Base-by-base conservation (phyloP, 2,113 vertebrate genomes). In the Pseudonaja textilis region DNA sequence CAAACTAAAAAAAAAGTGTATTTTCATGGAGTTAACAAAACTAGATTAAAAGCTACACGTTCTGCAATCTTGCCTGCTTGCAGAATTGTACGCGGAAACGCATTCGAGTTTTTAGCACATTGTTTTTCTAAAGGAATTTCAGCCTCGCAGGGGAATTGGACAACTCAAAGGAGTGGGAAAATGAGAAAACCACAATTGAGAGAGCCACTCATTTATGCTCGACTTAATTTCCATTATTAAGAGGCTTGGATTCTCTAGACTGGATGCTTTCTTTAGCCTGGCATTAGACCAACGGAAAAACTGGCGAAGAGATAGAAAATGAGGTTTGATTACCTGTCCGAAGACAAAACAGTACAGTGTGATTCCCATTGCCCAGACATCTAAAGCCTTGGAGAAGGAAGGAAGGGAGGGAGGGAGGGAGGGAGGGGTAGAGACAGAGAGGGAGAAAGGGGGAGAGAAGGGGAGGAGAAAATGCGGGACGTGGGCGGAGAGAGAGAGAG, bases 341-440 rank as follows among this genome's bases (percentile, higher is more conserved):
- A 99, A 99, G 91, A 99, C 97, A 0, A 99, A 99, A 97, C 99
- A 99, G 96, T 99, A 98, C 52, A 99, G 96, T 0, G 99, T 99
- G 95, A 99, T 98, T 61, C 99, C 99, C 99, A 99, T 99, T 87
- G 99, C 99, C 99, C 99, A 99, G 42, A 99, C 98, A 95, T 99
- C 99, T 97, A 99, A 95, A 85, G 99, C 99, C 99, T 98, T 98
- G 45, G 2, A 96, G 20, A 11, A 14, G 91, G 95, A 50, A 91
- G 34, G 42, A 1, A 26, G 61, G 25, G 2, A 64, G 11, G 29
- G 11, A 26, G 61, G 25, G 2, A 64, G 11, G 29, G 11, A 69
- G 12, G 61, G 7, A 52, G 50, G 1, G 11, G 50, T 52, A 23
- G 56, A 22, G 5, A 22, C 18, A 22, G 56, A 22, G 47, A 8